phyloP scores from a whole-genome alignment of 2,113 vertebrate species.

The Cyprinus carpio region DNA sequence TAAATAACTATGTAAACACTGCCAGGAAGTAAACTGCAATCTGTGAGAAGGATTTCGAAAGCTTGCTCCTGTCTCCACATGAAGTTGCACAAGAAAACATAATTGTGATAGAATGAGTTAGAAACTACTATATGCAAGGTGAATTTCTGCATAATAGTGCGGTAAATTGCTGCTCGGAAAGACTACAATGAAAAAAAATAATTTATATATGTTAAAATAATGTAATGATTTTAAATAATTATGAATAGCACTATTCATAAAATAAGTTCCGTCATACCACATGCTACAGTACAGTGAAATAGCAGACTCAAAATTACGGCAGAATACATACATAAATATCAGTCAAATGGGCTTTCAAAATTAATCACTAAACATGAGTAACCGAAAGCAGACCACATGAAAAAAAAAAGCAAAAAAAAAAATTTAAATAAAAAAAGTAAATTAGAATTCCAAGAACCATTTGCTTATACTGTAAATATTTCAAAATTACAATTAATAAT shows the following conservation, averaged over 20 bases:
- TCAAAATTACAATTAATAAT: neutral
- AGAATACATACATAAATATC: neutral
- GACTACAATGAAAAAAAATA: neutral
- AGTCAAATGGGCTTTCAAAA: neutral
- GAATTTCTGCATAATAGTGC: neutral
- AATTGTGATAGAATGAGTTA: neutral
- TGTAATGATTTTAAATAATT: neutral
- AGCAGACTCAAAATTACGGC: neutral
- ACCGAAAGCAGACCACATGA: neutral
- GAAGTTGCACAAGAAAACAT: conserved; percentile 17
- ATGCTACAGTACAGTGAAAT: neutral
- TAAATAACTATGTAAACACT: conserved; percentile 13
- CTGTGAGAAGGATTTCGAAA: conserved; percentile 59
- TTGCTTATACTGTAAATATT: neutral
- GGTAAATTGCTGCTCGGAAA: neutral
- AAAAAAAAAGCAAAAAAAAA: neutral
- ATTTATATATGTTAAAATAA: neutral
- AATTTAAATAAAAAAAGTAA: too few species aligned
- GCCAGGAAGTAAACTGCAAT: conserved; percentile 19
- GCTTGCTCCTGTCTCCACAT: conserved; percentile 58
- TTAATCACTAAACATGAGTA: neutral
- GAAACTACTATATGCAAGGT: neutral
- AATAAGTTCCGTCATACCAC: neutral
- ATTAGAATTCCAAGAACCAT: neutral
- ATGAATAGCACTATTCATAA: neutral